Conservation (phyloP, 2,113 vertebrate genomes). For the Phalacrocorax brasilianus region DNA sequence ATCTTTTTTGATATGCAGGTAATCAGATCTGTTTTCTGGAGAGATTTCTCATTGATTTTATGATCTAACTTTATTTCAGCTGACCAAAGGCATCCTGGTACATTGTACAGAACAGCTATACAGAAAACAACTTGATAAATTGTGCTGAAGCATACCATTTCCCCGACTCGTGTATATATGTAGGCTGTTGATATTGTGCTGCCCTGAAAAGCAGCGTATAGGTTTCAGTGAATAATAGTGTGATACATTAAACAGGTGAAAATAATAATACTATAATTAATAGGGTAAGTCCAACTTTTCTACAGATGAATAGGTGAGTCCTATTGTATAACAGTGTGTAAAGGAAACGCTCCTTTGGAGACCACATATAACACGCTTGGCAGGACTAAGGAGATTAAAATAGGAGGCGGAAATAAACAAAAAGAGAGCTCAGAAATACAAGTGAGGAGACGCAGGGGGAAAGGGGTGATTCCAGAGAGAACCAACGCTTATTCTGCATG, state of each 20-base stretch:
- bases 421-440: constrained; percentile 11
- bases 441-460: not conserved
- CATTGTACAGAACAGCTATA: not conserved
- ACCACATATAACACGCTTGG: not conserved
- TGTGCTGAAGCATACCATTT: not conserved
- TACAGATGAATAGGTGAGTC: not conserved
- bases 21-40: not conserved
- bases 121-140: not conserved
- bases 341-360: constrained; percentile 15
- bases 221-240: not conserved
- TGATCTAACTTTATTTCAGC: not conserved
- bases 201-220: not conserved
- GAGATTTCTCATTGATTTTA: not conserved
- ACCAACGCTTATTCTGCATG: not conserved
- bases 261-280: constrained; percentile 26
- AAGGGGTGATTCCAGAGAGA: not conserved
- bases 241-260: not conserved
- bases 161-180: not conserved
- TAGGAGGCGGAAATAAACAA: constrained; percentile 28
- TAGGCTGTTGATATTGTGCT: not conserved
- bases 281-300: not conserved
- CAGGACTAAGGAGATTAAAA: constrained; percentile 55
- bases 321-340: not conserved
- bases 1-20: not conserved
- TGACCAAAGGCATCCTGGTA: not conserved